These are phyloP conservation scores for Clusia tigrina DNA, from an alignment of 2,888 invertebrate genomes.

Conservation along the genomic window DNA sequence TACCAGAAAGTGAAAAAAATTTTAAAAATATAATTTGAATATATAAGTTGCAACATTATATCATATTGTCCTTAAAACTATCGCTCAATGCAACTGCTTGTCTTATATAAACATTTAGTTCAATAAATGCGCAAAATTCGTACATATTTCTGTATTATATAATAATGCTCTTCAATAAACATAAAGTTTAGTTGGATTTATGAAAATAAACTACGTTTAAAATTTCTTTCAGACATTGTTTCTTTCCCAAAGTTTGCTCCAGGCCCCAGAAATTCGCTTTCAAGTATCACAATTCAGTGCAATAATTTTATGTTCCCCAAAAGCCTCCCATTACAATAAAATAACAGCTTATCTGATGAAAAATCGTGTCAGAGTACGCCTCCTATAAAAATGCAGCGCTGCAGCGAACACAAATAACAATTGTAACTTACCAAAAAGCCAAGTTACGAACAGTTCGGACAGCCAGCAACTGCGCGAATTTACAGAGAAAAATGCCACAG, in stretches of 20 bases:
- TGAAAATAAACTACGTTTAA: no score
- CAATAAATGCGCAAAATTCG: no score
- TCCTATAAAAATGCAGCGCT: not conserved
- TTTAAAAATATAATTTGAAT: no score
- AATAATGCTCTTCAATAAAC: no score
- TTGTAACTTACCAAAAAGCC: slow-evolving; percentile 33
- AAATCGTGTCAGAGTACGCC: slow-evolving; percentile 63
- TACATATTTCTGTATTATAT: no score
- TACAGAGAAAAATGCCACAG: not conserved
- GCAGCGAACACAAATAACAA: slow-evolving; percentile 38
- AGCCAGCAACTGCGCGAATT: slow-evolving; percentile 4
- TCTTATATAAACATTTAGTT: no score
- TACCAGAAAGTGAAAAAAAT: no score
- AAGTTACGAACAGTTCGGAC: not conserved
- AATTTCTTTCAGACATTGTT: no score
- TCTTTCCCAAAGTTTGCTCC: not conserved
- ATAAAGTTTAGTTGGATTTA: no score
- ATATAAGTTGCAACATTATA: no score
- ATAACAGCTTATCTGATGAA: slow-evolving; percentile 62
- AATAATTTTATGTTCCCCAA: slow-evolving; percentile 6
- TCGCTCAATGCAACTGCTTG: no score
- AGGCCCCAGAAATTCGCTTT: not conserved
- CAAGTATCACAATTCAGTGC: not conserved
- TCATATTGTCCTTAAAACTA: no score
- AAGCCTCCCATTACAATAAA: slow-evolving; percentile 50